Percentiles rank a stretch among this genome's conserved stretches.
These are phyloP conservation scores for Eptatretus atami DNA, from an alignment of 2,797 vertebrate genomes.

Conservation along the genomic window DNA sequence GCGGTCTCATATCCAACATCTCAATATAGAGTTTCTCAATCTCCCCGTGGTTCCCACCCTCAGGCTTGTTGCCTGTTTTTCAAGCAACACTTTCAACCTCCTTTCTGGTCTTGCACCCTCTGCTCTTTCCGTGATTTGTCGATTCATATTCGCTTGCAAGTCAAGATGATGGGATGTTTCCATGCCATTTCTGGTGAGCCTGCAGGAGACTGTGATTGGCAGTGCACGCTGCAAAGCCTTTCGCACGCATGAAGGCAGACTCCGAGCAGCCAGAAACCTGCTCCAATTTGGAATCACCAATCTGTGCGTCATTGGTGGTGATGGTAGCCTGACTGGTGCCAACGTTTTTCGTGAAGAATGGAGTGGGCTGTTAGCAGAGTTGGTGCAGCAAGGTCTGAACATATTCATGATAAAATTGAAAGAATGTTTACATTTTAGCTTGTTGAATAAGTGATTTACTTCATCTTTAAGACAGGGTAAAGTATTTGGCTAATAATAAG, in stretches of 20 bases:
- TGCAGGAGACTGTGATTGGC: conserved; percentile 70
- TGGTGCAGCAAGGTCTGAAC: conserved; percentile 28
- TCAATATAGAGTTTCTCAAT: too few species aligned
- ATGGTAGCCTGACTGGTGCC: conserved; percentile 73
- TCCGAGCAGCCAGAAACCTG: conserved; percentile 54
- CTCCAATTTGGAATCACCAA: conserved; percentile 54
- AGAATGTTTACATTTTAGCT: not conserved
- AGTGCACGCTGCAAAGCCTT: conserved; percentile 76
- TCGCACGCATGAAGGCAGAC: conserved; percentile 42
- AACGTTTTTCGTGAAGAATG: conserved; percentile 77
- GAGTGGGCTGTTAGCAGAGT: conserved; percentile 43
- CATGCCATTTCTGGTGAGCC: not conserved
- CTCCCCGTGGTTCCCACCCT: too few species aligned
- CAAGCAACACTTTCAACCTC: too few species aligned
- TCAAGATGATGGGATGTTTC: too few species aligned
- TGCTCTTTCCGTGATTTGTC: too few species aligned
- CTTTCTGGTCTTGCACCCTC: too few species aligned
- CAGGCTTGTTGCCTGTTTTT: too few species aligned
- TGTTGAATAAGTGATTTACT: too few species aligned
- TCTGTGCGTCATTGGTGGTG: conserved; percentile 78
- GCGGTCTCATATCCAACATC: too few species aligned
- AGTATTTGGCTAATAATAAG: too few species aligned
- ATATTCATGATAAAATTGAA: not conserved
- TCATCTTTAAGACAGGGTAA: too few species aligned
- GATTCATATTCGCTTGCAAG: too few species aligned